These are phyloP conservation scores for Brenthis daphne DNA, from an alignment of 2,888 invertebrate species.

Conservation along the genomic window DNA sequence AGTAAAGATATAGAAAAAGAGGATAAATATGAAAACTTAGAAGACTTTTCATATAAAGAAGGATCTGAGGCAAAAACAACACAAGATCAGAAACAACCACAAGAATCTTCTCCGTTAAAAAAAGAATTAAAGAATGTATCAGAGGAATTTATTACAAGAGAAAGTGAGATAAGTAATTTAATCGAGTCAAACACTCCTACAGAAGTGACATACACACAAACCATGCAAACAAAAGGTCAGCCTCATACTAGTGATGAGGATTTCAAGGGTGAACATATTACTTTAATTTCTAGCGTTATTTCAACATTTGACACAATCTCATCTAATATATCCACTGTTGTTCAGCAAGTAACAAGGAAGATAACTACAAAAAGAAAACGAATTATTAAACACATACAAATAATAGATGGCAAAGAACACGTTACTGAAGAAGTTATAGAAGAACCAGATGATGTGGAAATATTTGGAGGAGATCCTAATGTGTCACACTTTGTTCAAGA, in stretches of 20 bases:
- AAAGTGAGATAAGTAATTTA: slow-evolving; percentile 43
- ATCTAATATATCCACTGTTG: slow-evolving; percentile 82
- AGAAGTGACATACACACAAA: background rate
- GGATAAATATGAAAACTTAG: slow-evolving; percentile 8
- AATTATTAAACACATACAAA: slow-evolving; percentile 82
- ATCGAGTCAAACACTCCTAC: background rate
- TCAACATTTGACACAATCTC: slow-evolving; percentile 44
- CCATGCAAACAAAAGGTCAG: background rate
- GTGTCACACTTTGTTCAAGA: slow-evolving; percentile 43
- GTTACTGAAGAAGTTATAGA: slow-evolving; percentile 88
- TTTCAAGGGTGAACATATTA: background rate
- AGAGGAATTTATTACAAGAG: slow-evolving; percentile 58
- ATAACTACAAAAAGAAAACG: slow-evolving; percentile 55
- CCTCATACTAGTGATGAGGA: slow-evolving; percentile 8
- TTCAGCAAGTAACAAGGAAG: slow-evolving; percentile 89
- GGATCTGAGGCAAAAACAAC: background rate
- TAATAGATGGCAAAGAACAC: slow-evolving; percentile 79
- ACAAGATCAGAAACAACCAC: slow-evolving; percentile 12
- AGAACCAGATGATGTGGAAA: slow-evolving; percentile 90
- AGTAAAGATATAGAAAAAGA: slow-evolving; percentile 30
- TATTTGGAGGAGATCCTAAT: slow-evolving; percentile 83
- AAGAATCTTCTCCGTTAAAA: slow-evolving; percentile 22
- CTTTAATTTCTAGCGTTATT: slow-evolving; percentile 12
- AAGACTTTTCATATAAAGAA: slow-evolving; percentile 4
- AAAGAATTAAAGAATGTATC: slow-evolving; percentile 50